These are phyloP conservation scores for Orthosia gothica DNA, from an alignment of 2,888 invertebrate genomes.

Conservation along the genomic window DNA sequence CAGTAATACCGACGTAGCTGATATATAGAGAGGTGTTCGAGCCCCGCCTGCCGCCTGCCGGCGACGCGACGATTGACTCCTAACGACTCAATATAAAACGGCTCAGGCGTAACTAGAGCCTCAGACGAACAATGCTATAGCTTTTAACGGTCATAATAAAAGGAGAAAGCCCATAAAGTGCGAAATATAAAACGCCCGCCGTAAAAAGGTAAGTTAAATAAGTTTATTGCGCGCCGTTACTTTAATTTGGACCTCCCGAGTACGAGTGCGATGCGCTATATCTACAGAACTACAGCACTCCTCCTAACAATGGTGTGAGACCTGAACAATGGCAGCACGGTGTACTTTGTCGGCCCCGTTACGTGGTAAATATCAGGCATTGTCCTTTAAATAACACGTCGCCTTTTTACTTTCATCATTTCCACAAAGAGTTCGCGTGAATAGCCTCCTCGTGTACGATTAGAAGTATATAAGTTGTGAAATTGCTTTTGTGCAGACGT, in stretches of 20 bases:
- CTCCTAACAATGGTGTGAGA: slow-evolving; percentile 31
- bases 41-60: not conserved
- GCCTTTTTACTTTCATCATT: slow-evolving; percentile 35
- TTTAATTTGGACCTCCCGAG: slow-evolving; percentile 67
- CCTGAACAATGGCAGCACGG: slow-evolving; percentile 41
- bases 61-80: slow-evolving; percentile 55
- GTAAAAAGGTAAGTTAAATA: slow-evolving; percentile 73
- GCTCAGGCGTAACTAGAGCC: slow-evolving; percentile 62
- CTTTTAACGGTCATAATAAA: slow-evolving; percentile 70
- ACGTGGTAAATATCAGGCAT: slow-evolving; percentile 60
- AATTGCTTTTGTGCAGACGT: slow-evolving; percentile 26
- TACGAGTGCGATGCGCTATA: not conserved
- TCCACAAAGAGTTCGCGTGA: slow-evolving; percentile 32
- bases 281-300: slow-evolving; percentile 2
- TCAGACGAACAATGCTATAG: slow-evolving; percentile 59
- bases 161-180: slow-evolving; percentile 73
- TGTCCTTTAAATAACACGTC: slow-evolving; percentile 57
- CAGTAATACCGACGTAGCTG: not conserved
- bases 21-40: not conserved
- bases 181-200: slow-evolving; percentile 71
- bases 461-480: slow-evolving; percentile 29
- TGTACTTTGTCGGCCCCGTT: slow-evolving; percentile 49
- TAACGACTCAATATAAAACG: slow-evolving; percentile 61
- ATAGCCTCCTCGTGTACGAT: slow-evolving; percentile 15
- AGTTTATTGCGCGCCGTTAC: slow-evolving; percentile 72